Evolutionary conservation across 2,113 vertebrate genomes (phyloP), one percentile per base, ranked within the genome.

Genomic region (Zootoca vivipara): DNA sequence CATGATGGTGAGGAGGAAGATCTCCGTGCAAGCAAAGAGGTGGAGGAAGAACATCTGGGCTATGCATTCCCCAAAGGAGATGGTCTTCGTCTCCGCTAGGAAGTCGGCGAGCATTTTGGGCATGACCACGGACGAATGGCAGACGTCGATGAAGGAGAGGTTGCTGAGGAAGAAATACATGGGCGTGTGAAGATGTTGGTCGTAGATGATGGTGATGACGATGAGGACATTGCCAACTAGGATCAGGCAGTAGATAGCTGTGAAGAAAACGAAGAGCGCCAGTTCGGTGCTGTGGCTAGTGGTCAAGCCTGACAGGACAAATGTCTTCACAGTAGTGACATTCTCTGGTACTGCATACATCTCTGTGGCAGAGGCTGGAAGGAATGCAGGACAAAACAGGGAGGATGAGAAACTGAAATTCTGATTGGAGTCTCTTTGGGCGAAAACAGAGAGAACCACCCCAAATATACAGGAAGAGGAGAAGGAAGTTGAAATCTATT

Each of bases 151-250:
- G 40, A 93, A 86, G 26, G 93, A 92, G 85, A 93, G 84, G 78
- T 91, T 92, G 69, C 86, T 85, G 69, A 93, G 88, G 73, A 93
- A 92, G 42, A 93, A 92, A 28, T 93, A 93, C 93, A 93, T 93
- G n/a, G 93, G 93, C 1, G 83, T 88, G 75, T 72, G 81, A 6
- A 93, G 84, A 18, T 26, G 26, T 5, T 38, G 7, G 38, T 93
- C 77, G 1, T 16, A 69, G 35, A 75, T 0, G 1, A 93, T 84
- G 0, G 72, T 88, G 35, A 83, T 35, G 1, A 93, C 58, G 10
- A 93, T 90, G 58, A 91, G 84, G 20, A 64, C 5, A 9, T 93
- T 93, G 40, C 90, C 93, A 6, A 78, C 16, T 9, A 92, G 80
- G 70, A 92, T 92, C 30, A 90, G 70, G 9, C 74, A 5, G 9